A percentile compares a stretch with the other conserved stretches of the same genome.
phyloP scores from a whole-genome alignment of 2,113 vertebrate genomes.

The Rostratula benghalensis region DNA sequence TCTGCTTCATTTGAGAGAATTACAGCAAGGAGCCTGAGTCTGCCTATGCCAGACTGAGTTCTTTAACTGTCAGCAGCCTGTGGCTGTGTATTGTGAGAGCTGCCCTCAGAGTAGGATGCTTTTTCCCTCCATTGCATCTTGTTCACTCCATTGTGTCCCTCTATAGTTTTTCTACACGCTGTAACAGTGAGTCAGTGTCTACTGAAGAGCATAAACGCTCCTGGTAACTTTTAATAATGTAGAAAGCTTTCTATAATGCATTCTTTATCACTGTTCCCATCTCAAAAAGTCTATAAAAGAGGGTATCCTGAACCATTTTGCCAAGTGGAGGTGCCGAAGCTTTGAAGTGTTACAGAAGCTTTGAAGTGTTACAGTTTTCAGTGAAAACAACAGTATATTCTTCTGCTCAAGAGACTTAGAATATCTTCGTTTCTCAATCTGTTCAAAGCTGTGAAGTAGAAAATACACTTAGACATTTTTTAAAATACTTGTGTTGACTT shows the following conservation, averaged over 20 bases:
- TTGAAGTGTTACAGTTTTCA: slow-evolving; percentile 2
- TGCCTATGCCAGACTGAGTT: neutral
- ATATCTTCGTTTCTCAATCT: neutral
- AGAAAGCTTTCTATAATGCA: neutral
- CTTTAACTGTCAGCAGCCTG: neutral
- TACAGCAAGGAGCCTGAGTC: neutral
- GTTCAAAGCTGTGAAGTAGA: neutral
- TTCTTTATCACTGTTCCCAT: neutral
- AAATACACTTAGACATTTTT: slow-evolving; percentile 4
- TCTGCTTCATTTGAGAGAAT: neutral
- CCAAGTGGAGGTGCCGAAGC: neutral
- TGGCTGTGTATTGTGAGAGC: neutral
- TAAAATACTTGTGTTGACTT: neutral
- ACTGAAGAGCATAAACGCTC: neutral
- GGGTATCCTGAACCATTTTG: neutral
- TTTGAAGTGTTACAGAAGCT: neutral
- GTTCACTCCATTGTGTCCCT: neutral
- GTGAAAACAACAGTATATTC: slow-evolving; percentile 11
- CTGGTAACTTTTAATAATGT: neutral
- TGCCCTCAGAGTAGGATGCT: neutral
- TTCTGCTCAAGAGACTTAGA: neutral
- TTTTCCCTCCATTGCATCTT: neutral
- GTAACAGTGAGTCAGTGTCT: neutral
- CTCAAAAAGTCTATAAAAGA: neutral
- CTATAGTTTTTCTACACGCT: neutral